These are phyloP conservation scores for Tenthredo mesomela DNA, from an alignment of 2,888 invertebrate genomes.

Conservation along the genomic window DNA sequence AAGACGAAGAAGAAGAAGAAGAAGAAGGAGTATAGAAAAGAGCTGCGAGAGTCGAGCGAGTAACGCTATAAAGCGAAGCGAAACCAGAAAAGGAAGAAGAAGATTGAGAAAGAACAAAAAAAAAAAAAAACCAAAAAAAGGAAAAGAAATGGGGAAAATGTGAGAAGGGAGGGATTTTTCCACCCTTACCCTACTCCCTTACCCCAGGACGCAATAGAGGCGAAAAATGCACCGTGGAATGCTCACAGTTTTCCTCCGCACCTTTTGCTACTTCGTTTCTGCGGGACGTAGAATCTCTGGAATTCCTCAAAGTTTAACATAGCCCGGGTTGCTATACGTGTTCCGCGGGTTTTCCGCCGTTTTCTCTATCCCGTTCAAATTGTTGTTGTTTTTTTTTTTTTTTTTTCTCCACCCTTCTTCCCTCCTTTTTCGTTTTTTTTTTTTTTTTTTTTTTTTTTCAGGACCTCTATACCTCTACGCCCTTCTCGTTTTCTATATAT, in stretches of 20 bases:
- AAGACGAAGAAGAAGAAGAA: neutral
- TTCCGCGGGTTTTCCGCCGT: neutral
- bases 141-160: neutral
- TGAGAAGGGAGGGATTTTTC: neutral
- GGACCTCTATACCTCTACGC: too few relatives aligned
- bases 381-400: neutral
- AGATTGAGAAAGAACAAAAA: neutral
- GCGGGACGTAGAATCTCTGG: conserved; percentile 42
- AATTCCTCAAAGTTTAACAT: conserved; percentile 19
- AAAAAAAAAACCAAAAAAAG: too few relatives aligned
- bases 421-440: neutral
- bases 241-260: conserved; percentile 30
- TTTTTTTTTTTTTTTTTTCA: neutral
- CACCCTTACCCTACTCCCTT: neutral
- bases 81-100: neutral
- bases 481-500: neutral
- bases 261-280: neutral
- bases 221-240: conserved; percentile 44
- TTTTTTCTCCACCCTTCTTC: too few relatives aligned
- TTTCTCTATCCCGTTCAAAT: neutral
- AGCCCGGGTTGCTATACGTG: neutral
- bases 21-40: neutral
- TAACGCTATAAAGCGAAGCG: neutral
- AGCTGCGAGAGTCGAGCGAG: neutral
- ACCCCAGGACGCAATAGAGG: neutral